Percentiles rank a stretch among this genome's conserved stretches.
Evolutionary conservation across 1,140 invertebrate genomes (phyloP).

Genomic region (Drosophila obscura): DNA sequence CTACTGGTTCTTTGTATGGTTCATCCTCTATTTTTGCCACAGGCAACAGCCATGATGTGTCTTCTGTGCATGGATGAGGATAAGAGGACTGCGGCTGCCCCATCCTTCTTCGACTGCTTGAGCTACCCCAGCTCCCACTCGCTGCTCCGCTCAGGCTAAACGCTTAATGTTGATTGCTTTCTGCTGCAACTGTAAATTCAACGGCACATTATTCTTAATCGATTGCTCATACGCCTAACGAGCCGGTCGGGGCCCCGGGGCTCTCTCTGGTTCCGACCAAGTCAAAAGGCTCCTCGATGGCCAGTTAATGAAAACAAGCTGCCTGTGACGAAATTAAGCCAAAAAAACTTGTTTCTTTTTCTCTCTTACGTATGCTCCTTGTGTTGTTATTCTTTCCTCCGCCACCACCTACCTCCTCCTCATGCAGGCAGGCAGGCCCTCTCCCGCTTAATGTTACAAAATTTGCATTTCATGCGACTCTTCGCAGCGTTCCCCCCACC

Average conservation of each 20-base stretch:
- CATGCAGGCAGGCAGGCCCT: conserved; percentile 3
- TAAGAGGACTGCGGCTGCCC: too few species aligned
- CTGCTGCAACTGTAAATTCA: conserved; percentile 67
- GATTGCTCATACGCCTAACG: conserved; percentile 78
- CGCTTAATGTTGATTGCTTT: conserved; percentile 73
- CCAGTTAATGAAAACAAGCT: conserved; percentile 80
- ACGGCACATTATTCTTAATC: conserved; percentile 71
- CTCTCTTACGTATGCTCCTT: conserved; percentile 8
- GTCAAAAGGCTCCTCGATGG: conserved; percentile 46
- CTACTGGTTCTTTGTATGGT: too few species aligned
- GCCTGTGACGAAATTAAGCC: conserved; percentile 72
- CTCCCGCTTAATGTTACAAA: conserved; percentile 65
- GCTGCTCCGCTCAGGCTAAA: conserved; percentile 47
- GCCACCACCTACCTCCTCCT: background rate
- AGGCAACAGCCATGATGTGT: too few species aligned
- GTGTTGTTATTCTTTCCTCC: background rate
- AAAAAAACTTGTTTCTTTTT: conserved; percentile 59
- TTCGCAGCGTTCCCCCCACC: conserved; percentile 25
- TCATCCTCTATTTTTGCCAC: too few species aligned
- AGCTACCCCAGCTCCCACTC: background rate
- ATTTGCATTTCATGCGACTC: conserved; percentile 78
- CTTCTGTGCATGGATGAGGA: too few species aligned
- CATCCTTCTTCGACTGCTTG: too few species aligned
- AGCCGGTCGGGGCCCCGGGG: conserved; percentile 34
- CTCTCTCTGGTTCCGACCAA: background rate